phyloP scores from a whole-genome alignment of 2,888 invertebrate species.

The Lysandra bellargus region DNA sequence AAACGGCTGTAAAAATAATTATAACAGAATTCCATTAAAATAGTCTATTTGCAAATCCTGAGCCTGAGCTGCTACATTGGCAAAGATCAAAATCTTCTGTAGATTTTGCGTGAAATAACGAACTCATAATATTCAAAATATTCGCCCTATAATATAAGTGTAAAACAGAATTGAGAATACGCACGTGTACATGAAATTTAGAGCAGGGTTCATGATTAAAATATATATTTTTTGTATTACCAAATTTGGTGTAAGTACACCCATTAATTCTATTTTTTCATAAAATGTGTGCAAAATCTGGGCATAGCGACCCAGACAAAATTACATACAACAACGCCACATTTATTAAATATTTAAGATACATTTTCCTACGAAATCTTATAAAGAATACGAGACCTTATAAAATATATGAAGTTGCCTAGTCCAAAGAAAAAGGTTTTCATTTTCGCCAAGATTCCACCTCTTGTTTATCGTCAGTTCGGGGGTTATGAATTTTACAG shows the following conservation, averaged over 20 bases:
- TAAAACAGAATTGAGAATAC: no score
- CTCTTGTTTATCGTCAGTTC: slow-evolving; percentile 2
- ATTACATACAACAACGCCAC: background rate
- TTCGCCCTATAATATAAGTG: no score
- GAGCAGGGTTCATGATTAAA: no score
- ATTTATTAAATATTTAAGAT: slow-evolving; percentile 10
- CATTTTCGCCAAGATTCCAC: background rate
- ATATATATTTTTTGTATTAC: no score
- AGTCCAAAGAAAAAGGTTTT: background rate
- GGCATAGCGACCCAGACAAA: background rate
- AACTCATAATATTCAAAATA: no score
- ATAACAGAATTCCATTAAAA: background rate
- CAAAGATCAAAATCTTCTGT: background rate
- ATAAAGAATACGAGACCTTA: background rate
- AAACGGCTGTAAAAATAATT: background rate
- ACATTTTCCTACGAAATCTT: background rate
- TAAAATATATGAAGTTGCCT: background rate
- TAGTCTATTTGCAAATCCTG: background rate
- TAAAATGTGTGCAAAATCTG: background rate
- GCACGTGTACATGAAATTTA: no score
- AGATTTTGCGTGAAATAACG: no score
- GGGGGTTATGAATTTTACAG: background rate
- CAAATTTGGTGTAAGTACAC: no score
- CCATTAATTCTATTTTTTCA: background rate
- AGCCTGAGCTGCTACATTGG: background rate